These are phyloP conservation scores for Acinonyx jubatus DNA, from an alignment of 2,113 vertebrate genomes.

Conservation along the genomic window DNA sequence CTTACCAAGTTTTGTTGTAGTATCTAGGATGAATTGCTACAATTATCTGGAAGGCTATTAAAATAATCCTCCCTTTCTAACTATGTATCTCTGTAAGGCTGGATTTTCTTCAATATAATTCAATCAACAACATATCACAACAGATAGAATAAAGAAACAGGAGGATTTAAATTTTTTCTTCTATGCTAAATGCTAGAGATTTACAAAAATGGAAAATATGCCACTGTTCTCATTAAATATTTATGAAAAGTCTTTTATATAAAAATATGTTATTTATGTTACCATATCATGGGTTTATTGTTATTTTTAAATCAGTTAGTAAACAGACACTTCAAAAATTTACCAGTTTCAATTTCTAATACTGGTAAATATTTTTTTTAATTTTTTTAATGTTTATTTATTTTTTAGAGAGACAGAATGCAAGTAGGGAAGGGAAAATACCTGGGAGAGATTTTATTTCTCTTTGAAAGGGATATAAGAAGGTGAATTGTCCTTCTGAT, in stretches of 20 bases:
- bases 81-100: not conserved
- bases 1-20: not conserved
- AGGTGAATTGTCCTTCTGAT: not conserved
- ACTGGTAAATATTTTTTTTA: not conserved
- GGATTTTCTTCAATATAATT: not conserved
- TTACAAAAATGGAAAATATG: not conserved
- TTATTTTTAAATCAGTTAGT: not conserved
- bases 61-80: not conserved
- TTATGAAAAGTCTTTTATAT: not conserved
- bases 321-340: not conserved
- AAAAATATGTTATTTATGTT: not conserved
- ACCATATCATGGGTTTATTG: not conserved
- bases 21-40: not conserved
- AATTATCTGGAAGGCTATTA: not conserved
- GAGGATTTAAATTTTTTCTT: not conserved
- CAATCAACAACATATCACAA: not conserved
- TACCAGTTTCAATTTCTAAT: not conserved
- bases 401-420: too few species aligned
- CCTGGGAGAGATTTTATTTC: not conserved
- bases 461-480: not conserved
- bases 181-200: not conserved
- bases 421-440: not conserved
- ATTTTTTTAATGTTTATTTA: not conserved
- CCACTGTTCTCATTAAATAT: not conserved
- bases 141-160: not conserved